Base-by-base conservation (phyloP, 2,888 invertebrate species). In the Listrodromus nycthemerus region DNA sequence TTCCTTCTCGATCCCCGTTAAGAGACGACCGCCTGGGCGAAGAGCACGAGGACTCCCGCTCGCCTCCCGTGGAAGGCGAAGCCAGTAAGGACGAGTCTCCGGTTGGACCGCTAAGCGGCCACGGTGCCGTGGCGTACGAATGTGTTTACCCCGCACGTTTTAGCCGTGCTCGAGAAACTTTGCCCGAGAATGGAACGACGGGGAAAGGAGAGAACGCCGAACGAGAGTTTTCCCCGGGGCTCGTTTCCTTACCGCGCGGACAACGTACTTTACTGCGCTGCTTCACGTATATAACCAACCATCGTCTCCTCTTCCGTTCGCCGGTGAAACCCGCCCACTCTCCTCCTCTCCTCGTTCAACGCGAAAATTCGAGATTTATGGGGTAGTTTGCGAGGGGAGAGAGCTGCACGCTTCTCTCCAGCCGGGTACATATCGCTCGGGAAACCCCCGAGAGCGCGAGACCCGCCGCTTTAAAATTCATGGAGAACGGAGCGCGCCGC, bases 141-240 rank as follows among this genome's bases (percentile, higher is more conserved):
- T 90, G 89, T 91, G 91, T 90, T 89, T 89, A 89, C 89, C 87
- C 82, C 81, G 86, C 87, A 86, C 89, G 78, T 89, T 85, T 79
- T 85, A 80, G 84, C 82, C 58, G 69, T 80, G 84, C 80, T 82
- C 70, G 52, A 45, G 52, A 88, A 88, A 88, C 84, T 88, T 87
- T 85, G 70, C 85, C 81, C 85, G 58, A 52, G 66, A 61, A 41
- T 50, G 66, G 81, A 79, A 80, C 79, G 45, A 84, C 65, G 24
- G 65, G 80, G 63, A 75, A 61, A 8, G 16, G 50, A 50, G 50
- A 50, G 50, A 50, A 55, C 21, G 21, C 55, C 19, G 67, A 74
- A 67, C 76, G 80, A 75, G 86, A 86, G 86, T 85, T 85, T 86
- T 84, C 85, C 80, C 82, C 61, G 50, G 84, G 86, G 84, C 66